phyloP scores from a whole-genome alignment of 1,140 invertebrate genomes.

The Hyles vespertilio region DNA sequence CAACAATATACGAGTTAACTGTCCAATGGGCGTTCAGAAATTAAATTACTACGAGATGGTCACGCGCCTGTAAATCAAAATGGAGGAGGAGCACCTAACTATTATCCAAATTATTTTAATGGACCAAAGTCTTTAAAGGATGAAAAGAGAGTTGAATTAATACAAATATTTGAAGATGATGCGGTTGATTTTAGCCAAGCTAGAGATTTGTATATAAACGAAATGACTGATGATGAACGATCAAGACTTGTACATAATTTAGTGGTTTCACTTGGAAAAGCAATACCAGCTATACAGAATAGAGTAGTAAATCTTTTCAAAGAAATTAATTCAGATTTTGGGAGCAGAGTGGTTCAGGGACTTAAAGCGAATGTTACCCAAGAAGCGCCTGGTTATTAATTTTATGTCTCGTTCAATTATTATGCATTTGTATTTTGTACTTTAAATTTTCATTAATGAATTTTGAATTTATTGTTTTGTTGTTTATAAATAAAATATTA shows the following conservation, averaged over 20 bases:
- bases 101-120: constrained; percentile 93
- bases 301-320: too few relatives aligned
- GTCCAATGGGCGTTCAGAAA: constrained; percentile 77
- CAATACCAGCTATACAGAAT: too few relatives aligned
- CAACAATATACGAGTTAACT: constrained; percentile 92
- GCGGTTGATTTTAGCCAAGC: constrained; percentile 90
- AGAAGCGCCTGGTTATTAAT: too few relatives aligned
- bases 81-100: constrained; percentile 89
- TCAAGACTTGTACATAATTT: constrained; percentile 86
- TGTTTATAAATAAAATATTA: too few relatives aligned
- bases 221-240: constrained; percentile 81
- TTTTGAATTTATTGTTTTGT: too few relatives aligned
- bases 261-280: constrained; percentile 79
- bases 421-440: too few relatives aligned
- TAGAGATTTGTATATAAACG: constrained; percentile 81
- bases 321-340: too few relatives aligned
- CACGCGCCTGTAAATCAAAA: constrained; percentile 78
- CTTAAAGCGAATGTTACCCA: too few relatives aligned
- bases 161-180: constrained; percentile 72
- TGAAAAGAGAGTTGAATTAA: constrained; percentile 47
- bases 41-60: constrained; percentile 93
- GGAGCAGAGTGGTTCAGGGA: too few relatives aligned
- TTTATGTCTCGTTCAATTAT: too few relatives aligned
- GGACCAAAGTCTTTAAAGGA: constrained; percentile 79
- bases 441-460: too few relatives aligned